These are phyloP conservation scores for Podilymbus podiceps DNA, from an alignment of 2,113 vertebrate genomes.

Conservation along the genomic window DNA sequence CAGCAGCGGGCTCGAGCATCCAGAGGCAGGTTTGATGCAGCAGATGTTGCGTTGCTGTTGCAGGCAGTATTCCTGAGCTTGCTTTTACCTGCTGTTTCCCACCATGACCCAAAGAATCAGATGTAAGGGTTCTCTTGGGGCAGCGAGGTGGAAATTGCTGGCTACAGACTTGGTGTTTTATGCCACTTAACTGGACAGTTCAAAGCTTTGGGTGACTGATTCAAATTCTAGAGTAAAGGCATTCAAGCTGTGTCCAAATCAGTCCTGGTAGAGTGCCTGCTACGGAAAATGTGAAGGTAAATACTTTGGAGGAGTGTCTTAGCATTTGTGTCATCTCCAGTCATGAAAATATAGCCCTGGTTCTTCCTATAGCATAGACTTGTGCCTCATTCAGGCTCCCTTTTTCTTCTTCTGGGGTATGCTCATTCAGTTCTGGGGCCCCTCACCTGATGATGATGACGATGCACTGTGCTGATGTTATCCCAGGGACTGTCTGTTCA, in stretches of 20 bases:
- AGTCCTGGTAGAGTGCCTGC: background rate
- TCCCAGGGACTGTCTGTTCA: background rate
- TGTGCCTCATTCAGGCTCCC: background rate
- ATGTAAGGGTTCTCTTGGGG: background rate
- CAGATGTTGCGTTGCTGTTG: slow-evolving; percentile 56
- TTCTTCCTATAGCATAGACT: background rate
- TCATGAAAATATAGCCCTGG: background rate
- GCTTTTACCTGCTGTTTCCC: slow-evolving; percentile 30
- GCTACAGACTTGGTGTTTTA: background rate
- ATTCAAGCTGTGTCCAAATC: background rate
- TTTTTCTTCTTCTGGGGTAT: background rate
- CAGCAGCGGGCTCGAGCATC: background rate
- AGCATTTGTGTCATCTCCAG: background rate
- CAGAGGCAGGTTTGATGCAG: slow-evolving; percentile 20
- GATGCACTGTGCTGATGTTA: background rate
- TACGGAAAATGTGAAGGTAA: background rate
- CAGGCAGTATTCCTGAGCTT: slow-evolving; percentile 20
- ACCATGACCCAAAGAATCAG: background rate
- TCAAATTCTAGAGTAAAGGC: background rate
- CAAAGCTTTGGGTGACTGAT: background rate
- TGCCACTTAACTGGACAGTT: background rate
- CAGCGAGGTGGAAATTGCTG: background rate
- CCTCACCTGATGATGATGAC: background rate
- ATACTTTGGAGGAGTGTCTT: background rate
- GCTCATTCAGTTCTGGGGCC: background rate